Base-by-base conservation (phyloP, 92 coral and sea anemone species). In the Palythoa heliodiscus region DNA sequence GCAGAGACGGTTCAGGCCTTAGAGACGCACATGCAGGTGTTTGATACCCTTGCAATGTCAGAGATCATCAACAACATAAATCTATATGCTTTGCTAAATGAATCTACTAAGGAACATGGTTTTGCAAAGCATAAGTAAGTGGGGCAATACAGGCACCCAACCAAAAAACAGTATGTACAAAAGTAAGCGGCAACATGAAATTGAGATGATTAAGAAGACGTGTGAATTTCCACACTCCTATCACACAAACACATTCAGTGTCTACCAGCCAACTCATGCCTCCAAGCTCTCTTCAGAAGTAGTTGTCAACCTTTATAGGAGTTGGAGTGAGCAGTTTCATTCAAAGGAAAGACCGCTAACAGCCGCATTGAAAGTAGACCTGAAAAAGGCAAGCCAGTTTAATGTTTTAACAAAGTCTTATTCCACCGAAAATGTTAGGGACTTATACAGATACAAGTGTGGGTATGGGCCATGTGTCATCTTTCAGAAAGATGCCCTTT, bases 101-200 rank as follows among this genome's bases (percentile, higher is more conserved):
- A 91, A 66, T 91, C 95, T 12, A 22, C 89, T 12, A 93, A 93
- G 38, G 97, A 93, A 71, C 97, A 91, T 85, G 91, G 92, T 2
- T 91, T 93, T 78, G 97, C 93, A 3, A 91, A 89, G 11, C 95
- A 93, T 74, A 89, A 93, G n/a, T 95, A 89, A 19, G 23, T 40
- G 10, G 97, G 90, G 5, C 95, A 93, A 68, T 87, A 89, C 89
- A 39, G 95, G 5, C 97, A 91, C 73, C 93, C 94, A 1, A 93
- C 97, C 3, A 47, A 82, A 35, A 77, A 91, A 23, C 93, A 87
- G 87, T 94, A 92, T 53, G 75, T 52, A 11, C 77, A 58, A 11
- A 11, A 88, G 79, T 24, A 94, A 92, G 70, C 89, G 95, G 16
- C 64, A 66, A 10, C 86, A 93, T 75, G 95, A 92, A 35, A 75